Conservation (phyloP, 2,113 vertebrate genomes). For the Rhabdomys dilectus region DNA sequence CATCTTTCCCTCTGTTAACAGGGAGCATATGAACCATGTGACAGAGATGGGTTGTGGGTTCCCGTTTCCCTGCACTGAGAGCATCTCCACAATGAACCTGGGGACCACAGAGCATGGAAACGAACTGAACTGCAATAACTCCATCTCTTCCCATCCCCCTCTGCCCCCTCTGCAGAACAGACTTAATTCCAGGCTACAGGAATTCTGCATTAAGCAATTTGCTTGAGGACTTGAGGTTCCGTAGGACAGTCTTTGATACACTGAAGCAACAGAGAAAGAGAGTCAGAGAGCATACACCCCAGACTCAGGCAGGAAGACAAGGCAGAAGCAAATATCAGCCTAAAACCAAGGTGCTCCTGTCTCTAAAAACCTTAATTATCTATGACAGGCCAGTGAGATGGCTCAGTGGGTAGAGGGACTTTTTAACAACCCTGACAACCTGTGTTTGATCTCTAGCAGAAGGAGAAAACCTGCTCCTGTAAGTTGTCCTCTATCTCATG, state of each 20-base stretch:
- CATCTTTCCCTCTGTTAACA: background rate
- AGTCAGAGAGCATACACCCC: background rate
- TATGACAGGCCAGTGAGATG: background rate
- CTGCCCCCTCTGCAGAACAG: background rate
- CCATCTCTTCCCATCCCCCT: background rate
- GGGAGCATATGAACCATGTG: background rate
- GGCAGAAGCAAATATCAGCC: background rate
- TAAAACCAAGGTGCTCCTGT: background rate
- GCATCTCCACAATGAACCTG: background rate
- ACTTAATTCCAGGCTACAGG: background rate
- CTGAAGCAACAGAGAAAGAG: background rate
- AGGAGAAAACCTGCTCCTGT: background rate
- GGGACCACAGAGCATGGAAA: background rate
- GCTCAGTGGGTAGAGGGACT: background rate
- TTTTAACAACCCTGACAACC: background rate
- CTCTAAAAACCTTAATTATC: background rate
- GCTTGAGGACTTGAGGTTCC: background rate
- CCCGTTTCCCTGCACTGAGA: background rate
- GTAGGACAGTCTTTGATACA: background rate
- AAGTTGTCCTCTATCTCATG: background rate
- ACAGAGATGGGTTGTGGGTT: background rate
- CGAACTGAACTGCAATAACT: background rate
- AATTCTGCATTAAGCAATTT: background rate
- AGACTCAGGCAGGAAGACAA: background rate
- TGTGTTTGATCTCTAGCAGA: background rate